Conservation (phyloP, 1,140 invertebrate species). For the Conopomorpha cramerella region DNA sequence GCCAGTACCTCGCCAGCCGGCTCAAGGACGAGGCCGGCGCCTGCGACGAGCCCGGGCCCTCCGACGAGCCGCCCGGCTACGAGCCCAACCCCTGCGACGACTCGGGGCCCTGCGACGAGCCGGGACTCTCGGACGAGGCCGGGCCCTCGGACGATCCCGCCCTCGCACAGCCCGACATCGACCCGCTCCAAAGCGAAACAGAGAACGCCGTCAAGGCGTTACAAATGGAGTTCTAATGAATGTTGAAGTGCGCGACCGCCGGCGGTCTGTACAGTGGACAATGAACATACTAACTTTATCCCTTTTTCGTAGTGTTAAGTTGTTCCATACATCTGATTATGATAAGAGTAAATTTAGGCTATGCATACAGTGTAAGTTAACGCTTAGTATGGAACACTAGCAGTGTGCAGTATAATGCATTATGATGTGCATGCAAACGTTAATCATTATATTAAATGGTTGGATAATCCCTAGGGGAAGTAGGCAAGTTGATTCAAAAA, state of each 20-base stretch:
- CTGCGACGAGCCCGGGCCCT: slow-evolving; percentile 3
- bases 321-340: slow-evolving; percentile 51
- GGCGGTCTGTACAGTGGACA: slow-evolving; percentile 7
- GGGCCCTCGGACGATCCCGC: slow-evolving; percentile 12
- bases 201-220: slow-evolving; percentile 6
- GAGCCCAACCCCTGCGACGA: slow-evolving; percentile 3
- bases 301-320: slow-evolving; percentile 36
- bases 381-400: slow-evolving; percentile 18
- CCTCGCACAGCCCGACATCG: background rate
- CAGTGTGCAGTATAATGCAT: slow-evolving; percentile 9
- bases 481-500: slow-evolving; percentile 15
- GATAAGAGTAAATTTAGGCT: slow-evolving; percentile 33
- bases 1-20: slow-evolving; percentile 38
- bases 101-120: background rate
- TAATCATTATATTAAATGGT: background rate
- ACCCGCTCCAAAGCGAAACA: slow-evolving; percentile 3
- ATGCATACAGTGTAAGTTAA: slow-evolving; percentile 18
- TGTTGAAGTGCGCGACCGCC: background rate
- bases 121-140: slow-evolving; percentile 5
- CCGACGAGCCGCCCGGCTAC: slow-evolving; percentile 5
- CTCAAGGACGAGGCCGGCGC: slow-evolving; percentile 2
- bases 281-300: slow-evolving; percentile 25
- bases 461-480: slow-evolving; percentile 13
- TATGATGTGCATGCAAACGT: too few relatives aligned
- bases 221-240: background rate